Evolutionary conservation across 2,113 vertebrate species (phyloP).

Genomic region (Brevimyrus niger): DNA sequence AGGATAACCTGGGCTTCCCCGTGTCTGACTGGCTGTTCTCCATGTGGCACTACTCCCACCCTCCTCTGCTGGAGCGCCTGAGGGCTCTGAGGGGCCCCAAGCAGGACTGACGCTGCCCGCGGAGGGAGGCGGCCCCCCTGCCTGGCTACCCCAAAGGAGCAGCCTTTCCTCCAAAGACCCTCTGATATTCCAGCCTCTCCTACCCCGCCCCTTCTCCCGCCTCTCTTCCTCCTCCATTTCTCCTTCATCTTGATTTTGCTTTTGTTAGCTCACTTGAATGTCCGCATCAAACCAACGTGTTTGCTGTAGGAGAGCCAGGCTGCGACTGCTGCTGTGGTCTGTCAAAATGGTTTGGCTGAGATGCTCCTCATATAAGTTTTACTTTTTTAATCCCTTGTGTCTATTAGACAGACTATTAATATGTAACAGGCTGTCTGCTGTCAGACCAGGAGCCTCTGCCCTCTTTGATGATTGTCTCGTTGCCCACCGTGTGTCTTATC

Average conservation of each 20-base stretch:
- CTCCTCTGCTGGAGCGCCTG: slow-evolving; percentile 92
- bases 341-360: background rate
- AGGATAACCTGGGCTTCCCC: slow-evolving; percentile 95
- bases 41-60: slow-evolving; percentile 98
- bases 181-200: slow-evolving; percentile 42
- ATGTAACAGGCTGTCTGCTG: background rate
- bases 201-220: slow-evolving; percentile 36
- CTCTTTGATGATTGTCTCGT: background rate
- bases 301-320: background rate
- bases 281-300: background rate
- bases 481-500: background rate
- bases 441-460: background rate
- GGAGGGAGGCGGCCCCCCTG: slow-evolving; percentile 35
- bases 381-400: background rate
- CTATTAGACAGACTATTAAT: background rate
- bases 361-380: background rate
- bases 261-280: background rate
- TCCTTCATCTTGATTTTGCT: slow-evolving; percentile 18
- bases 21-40: slow-evolving; percentile 98
- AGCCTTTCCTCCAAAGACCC: slow-evolving; percentile 42
- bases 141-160: slow-evolving; percentile 31
- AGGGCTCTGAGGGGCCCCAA: slow-evolving; percentile 78
- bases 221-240: slow-evolving; percentile 37
- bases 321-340: background rate
- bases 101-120: slow-evolving; percentile 73